Evolutionary conservation across 2,113 vertebrate genomes (phyloP), one percentile per base, ranked within the genome.

Genomic region (Protobothrops flavoviridis): DNA sequence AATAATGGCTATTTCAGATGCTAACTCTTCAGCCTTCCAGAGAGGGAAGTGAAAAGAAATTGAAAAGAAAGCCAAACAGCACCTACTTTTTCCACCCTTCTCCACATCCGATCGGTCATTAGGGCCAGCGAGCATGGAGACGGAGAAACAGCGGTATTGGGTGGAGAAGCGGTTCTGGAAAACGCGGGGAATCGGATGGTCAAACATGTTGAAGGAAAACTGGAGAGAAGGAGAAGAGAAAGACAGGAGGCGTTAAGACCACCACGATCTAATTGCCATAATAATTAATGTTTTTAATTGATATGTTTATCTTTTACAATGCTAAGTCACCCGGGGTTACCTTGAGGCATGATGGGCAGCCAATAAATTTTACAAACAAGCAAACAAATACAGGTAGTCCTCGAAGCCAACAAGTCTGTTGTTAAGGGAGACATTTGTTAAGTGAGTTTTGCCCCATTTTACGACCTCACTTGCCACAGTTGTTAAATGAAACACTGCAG

Each of bases 91-190:
- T 96, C 99, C 99, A 97, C 99, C 99, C 98, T 99, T 99, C 97
- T 99, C 99, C 96, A 99, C 99, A 96, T 99, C 99, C 85, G 99
- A 99, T 92, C 99, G 98, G 98, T 99, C 99, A 96, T 99, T 99
- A 90, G 99, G 99, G 92, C 99, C 99, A 0, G 99, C 99, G 53
- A 99, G 97, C 99, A 99, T 99, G 57, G 99, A 99, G 52, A 99
- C 99, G 0, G 99, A 99, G 96, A 99, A 99, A 97, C 99, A 99
- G 33, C 99, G 99, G 95, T 99, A 99, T 93, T 99, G 99, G 0
- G 99, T 99, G 29, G 99, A 99, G 97, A 99, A 99, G 53, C 99
- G 99, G 96, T 98, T 99, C 98, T 99, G 99, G 97, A 99, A 99
- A 39, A 98, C 99, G 87, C 99, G 98, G 6, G 98, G 98, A 91